phyloP scores from a whole-genome alignment of 92 coral and sea anemone genomes.

The Nematostella vectensis region DNA sequence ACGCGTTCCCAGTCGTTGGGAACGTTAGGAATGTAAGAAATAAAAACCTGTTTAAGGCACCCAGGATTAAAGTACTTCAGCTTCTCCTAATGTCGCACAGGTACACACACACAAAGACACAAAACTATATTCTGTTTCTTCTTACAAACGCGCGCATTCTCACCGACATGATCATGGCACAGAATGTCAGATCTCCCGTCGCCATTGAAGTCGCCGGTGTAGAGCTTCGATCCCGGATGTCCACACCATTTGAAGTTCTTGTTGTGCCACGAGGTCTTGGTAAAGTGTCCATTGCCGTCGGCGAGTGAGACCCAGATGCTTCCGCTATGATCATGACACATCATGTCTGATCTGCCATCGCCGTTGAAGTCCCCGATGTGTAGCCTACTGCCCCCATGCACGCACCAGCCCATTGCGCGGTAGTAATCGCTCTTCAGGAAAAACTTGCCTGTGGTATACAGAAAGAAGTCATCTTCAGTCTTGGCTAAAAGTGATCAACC shows the following conservation, averaged over 20 bases:
- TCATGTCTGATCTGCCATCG: slow-evolving; percentile 10
- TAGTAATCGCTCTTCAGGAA: background rate
- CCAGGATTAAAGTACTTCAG: too few species aligned
- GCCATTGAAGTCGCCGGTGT: slow-evolving; percentile 7
- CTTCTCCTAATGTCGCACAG: background rate
- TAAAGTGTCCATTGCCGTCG: background rate
- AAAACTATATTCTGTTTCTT: background rate
- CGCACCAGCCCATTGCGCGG: slow-evolving; percentile 16
- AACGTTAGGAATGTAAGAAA: too few species aligned
- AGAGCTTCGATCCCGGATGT: background rate
- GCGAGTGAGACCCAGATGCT: slow-evolving; percentile 8
- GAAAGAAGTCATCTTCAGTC: too few species aligned
- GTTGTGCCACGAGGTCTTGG: background rate
- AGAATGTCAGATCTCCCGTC: slow-evolving; percentile 5
- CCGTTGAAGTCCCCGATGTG: slow-evolving; percentile 10
- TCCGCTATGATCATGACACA: slow-evolving; percentile 7
- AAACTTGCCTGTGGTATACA: too few species aligned
- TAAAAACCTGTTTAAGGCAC: too few species aligned
- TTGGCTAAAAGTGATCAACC: too few species aligned
- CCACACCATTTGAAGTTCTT: background rate
- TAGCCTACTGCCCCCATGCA: background rate
- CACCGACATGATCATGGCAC: background rate
- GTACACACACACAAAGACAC: background rate
- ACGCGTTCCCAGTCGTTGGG: too few species aligned
- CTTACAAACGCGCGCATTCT: background rate